Conservation (phyloP, 1,140 invertebrate genomes). For the Choristoneura fumiferana region DNA sequence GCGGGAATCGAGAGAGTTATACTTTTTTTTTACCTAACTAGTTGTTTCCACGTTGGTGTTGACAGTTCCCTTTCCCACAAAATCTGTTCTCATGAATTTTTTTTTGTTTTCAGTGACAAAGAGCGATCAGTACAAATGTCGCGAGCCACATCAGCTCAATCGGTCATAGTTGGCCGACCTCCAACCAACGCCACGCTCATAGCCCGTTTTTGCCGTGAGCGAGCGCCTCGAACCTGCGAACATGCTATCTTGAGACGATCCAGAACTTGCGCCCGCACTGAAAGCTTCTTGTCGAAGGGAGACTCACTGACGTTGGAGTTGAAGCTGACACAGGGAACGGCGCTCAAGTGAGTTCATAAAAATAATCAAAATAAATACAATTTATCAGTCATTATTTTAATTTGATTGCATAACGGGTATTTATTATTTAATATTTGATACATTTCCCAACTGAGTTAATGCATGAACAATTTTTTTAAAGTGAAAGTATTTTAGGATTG, state of each 20-base stretch:
- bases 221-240: conserved; percentile 88
- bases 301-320: conserved; percentile 90
- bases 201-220: conserved; percentile 87
- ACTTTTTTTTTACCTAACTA: no score
- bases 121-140: conserved; percentile 71
- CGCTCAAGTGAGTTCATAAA: conserved; percentile 85
- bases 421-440: no score
- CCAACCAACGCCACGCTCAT: conserved; percentile 85
- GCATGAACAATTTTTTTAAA: no score
- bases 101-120: conserved; percentile 73
- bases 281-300: conserved; percentile 90
- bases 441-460: no score
- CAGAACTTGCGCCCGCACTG: conserved; percentile 87
- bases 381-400: no score
- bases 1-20: no score
- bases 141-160: conserved; percentile 68
- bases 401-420: no score
- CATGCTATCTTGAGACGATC: conserved; percentile 81
- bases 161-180: conserved; percentile 75
- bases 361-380: no score
- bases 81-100: no score
- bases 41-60: no score
- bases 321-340: conserved; percentile 89
- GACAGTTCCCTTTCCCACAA: no score
- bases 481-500: no score